Evolutionary conservation across 2,797 vertebrate genomes (phyloP).

Genomic region (Sebastes vulpes): DNA sequence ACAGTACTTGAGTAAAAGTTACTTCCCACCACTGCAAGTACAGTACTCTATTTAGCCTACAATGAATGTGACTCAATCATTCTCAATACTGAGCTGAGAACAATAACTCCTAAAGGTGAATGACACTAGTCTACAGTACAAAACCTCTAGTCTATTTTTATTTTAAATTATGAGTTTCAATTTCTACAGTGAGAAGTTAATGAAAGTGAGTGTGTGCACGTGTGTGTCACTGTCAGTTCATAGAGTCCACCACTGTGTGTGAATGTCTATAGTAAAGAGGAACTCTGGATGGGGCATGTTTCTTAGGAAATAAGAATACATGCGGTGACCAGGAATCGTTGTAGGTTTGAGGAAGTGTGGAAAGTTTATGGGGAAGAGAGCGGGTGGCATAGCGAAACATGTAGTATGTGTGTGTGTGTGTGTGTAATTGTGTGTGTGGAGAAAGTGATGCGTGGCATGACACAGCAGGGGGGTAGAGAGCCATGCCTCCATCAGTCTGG

Average conservation of each 20-base stretch:
- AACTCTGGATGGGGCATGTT: slow-evolving; percentile 49
- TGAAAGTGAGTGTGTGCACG: background rate
- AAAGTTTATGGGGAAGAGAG: slow-evolving; percentile 61
- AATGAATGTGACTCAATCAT: background rate
- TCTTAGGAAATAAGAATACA: slow-evolving; percentile 53
- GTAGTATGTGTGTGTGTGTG: background rate
- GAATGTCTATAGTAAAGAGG: slow-evolving; percentile 45
- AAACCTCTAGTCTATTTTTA: background rate
- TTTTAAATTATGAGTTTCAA: background rate
- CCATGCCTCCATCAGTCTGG: slow-evolving; percentile 58
- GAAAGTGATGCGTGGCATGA: slow-evolving; percentile 48
- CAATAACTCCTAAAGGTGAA: background rate
- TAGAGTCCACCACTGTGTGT: slow-evolving; percentile 18
- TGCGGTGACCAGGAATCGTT: slow-evolving; percentile 51
- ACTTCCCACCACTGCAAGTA: background rate
- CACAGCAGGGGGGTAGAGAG: slow-evolving; percentile 54
- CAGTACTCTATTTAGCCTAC: background rate
- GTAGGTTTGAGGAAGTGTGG: slow-evolving; percentile 74
- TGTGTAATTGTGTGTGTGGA: background rate
- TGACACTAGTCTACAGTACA: background rate
- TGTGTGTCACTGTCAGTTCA: background rate
- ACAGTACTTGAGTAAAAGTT: background rate
- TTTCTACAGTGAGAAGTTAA: background rate
- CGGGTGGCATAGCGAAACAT: slow-evolving; percentile 18
- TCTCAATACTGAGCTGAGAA: background rate